Evolutionary conservation across 1,140 invertebrate genomes (phyloP).

Genomic region (Piezodorus guildinii): DNA sequence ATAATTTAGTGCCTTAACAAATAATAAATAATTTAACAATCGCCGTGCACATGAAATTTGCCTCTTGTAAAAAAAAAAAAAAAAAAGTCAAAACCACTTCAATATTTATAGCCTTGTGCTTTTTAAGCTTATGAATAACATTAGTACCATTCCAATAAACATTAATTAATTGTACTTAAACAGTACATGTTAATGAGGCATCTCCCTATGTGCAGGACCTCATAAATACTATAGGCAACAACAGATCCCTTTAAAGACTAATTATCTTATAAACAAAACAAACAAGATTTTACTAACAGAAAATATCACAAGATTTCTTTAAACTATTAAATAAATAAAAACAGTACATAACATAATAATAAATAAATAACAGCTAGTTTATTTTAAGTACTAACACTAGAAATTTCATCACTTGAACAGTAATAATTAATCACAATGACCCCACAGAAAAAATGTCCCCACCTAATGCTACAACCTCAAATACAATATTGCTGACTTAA

Average conservation of each 20-base stretch:
- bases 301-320: neutral
- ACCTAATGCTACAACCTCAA: neutral
- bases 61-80: neutral
- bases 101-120: neutral
- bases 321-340: neutral
- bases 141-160: neutral
- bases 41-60: neutral
- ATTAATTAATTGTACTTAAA: neutral
- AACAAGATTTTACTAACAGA: neutral
- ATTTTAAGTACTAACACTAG: neutral
- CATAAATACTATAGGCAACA: constrained; percentile 4
- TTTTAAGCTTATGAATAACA: neutral
- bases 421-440: constrained; percentile 6
- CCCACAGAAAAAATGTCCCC: neutral
- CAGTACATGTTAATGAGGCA: neutral
- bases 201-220: neutral
- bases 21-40: constrained; percentile 4
- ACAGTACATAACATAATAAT: neutral
- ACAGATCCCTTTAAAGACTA: neutral
- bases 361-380: constrained; percentile 2
- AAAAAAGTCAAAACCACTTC: neutral
- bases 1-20: constrained; percentile 6
- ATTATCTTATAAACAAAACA: neutral
- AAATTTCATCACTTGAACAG: neutral
- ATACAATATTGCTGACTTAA: constrained; percentile 11